Conservation (phyloP, 2,888 invertebrate genomes). For the Timema podura region DNA sequence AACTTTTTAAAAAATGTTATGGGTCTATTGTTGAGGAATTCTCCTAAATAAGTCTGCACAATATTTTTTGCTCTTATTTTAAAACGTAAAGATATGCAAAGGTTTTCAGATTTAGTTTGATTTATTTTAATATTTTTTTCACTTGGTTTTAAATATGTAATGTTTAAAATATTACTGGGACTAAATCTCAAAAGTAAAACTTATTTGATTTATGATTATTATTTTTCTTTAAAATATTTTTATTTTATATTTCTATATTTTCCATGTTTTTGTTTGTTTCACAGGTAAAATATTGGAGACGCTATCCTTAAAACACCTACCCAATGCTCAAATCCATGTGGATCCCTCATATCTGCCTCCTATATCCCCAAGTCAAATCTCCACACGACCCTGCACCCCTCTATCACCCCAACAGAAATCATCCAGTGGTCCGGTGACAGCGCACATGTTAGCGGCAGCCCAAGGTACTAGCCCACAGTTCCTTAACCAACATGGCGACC, state of each 20-base stretch:
- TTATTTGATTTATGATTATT: background rate
- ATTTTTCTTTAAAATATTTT: background rate
- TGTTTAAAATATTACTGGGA: too few species aligned
- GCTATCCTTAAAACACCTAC: slow-evolving; percentile 35
- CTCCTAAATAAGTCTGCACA: too few species aligned
- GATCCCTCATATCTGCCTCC: slow-evolving; percentile 17
- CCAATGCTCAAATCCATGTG: slow-evolving; percentile 18
- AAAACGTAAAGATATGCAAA: too few species aligned
- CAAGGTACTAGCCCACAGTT: slow-evolving; percentile 34
- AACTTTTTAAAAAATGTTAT: too few species aligned
- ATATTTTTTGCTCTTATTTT: too few species aligned
- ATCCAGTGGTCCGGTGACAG: slow-evolving; percentile 18
- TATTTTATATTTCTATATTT: slow-evolving; percentile 33
- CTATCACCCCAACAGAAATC: slow-evolving; percentile 40
- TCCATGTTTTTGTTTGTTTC: too few species aligned
- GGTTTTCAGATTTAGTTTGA: too few species aligned
- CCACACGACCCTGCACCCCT: slow-evolving; percentile 51
- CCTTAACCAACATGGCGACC: slow-evolving; percentile 18
- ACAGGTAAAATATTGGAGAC: slow-evolving; percentile 51
- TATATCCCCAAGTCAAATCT: slow-evolving; percentile 47
- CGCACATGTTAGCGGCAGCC: slow-evolving; percentile 1
- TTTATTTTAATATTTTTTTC: too few species aligned
- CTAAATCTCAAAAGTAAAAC: background rate
- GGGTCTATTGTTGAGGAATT: too few species aligned
- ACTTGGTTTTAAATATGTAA: too few species aligned